These are phyloP conservation scores for Gortyna flavago DNA, from an alignment of 2,888 invertebrate genomes.

Conservation along the genomic window DNA sequence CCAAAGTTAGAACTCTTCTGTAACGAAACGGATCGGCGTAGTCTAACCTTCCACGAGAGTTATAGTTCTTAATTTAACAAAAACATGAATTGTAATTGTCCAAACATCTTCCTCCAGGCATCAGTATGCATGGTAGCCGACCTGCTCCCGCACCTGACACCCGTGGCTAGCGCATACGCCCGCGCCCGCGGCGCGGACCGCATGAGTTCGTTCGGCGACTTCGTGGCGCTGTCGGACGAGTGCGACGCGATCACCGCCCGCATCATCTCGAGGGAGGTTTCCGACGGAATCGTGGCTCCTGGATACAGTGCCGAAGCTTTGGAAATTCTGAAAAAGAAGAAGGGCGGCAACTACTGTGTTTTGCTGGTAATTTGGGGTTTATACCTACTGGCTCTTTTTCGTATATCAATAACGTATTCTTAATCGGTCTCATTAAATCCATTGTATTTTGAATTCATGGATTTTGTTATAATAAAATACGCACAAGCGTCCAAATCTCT, in stretches of 20 bases:
- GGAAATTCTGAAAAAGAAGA: slow-evolving; percentile 97
- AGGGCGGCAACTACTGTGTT: slow-evolving; percentile 97
- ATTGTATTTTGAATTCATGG: not conserved
- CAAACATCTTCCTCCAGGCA: slow-evolving; percentile 89
- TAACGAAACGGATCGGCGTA: not conserved
- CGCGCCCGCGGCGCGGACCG: slow-evolving; percentile 99
- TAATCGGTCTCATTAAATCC: not conserved
- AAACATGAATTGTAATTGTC: too few relatives aligned
- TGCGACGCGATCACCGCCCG: slow-evolving; percentile 97
- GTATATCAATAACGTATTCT: not conserved
- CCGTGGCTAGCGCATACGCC: slow-evolving; percentile 97
- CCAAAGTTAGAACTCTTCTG: not conserved
- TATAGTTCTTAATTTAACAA: too few relatives aligned
- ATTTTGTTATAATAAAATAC: too few relatives aligned
- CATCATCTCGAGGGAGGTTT: slow-evolving; percentile 98
- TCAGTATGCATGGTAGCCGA: slow-evolving; percentile 98
- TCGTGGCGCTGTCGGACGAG: slow-evolving; percentile 97
- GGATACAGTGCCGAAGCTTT: slow-evolving; percentile 96
- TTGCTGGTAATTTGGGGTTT: slow-evolving; percentile 90
- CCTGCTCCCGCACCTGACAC: slow-evolving; percentile 92
- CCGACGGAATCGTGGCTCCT: slow-evolving; percentile 99
- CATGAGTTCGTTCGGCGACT: slow-evolving; percentile 99
- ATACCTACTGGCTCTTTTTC: slow-evolving; percentile 77
- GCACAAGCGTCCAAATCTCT: not conserved
- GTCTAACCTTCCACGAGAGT: too few relatives aligned